A percentile compares a stretch with the other conserved stretches of the same genome.
Conservation (phyloP, 2,888 invertebrate genomes). For the Brenthis hecate region DNA sequence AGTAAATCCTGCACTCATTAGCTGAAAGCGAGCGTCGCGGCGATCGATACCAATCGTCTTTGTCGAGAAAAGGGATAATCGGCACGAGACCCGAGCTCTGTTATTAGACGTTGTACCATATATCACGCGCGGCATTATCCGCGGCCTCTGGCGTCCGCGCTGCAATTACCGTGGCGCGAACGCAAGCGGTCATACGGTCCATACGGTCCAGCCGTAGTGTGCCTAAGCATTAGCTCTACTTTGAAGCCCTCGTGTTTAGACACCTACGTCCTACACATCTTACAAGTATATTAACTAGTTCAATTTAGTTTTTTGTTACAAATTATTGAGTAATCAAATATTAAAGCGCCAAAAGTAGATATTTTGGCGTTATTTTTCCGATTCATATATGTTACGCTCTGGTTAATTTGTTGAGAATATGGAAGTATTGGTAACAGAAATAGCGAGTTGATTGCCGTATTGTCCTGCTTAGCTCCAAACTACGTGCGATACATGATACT, state of each 20-base stretch:
- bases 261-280: neutral
- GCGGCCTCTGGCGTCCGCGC: slow-evolving; percentile 74
- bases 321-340: too few relatives aligned
- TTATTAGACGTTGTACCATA: slow-evolving; percentile 80
- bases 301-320: neutral
- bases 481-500: slow-evolving; percentile 79
- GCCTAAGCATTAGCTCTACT: neutral
- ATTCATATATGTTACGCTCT: neutral
- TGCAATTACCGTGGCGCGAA: slow-evolving; percentile 69
- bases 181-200: slow-evolving; percentile 44
- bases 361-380: too few relatives aligned
- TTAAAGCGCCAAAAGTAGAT: too few relatives aligned
- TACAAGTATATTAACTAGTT: neutral
- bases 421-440: neutral
- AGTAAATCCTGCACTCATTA: slow-evolving; percentile 79
- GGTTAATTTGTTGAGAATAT: neutral
- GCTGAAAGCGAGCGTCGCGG: slow-evolving; percentile 69
- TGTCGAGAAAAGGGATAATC: slow-evolving; percentile 77
- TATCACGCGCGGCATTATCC: slow-evolving; percentile 76
- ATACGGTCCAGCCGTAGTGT: neutral
- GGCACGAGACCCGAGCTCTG: slow-evolving; percentile 67
- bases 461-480: slow-evolving; percentile 63
- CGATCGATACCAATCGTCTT: slow-evolving; percentile 78
- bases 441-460: slow-evolving; percentile 78
- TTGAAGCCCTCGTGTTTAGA: neutral